Base-by-base conservation (phyloP, 1,140 invertebrate genomes). In the Dysdera silvatica region DNA sequence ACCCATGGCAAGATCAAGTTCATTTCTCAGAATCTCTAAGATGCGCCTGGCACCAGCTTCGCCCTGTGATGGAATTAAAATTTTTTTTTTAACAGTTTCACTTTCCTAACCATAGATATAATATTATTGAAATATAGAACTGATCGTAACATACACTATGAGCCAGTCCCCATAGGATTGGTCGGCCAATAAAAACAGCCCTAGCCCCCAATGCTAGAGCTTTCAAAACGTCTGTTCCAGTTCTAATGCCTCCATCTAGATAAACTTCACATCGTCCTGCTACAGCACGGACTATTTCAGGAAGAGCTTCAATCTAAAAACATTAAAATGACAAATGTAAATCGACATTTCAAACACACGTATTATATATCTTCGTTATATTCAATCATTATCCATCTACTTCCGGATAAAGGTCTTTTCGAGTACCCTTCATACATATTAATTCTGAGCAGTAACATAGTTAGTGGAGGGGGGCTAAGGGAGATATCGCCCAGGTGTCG, bases 221-320 rank as follows among this genome's bases (percentile, higher is more conserved):
- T 78, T 95, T 96, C 37, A 95, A 87, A 4, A 95, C 83, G 76
- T 96, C 91, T 32, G 86, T 87, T 14, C 92, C 93, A 71, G 84
- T 82, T 16, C 81, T 80, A 3, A 96, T 79, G 12, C 93, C 93
- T 4, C 93, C 91, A 74, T 96, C 94, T 62, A 96, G 71, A 76
- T 89, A 95, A 28, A 96, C 78, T 71, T 91, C 87, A 16, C 87
- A 76, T 71, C 83, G 81, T 77, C 80, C 67, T 4, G 94, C 87
- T 4, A 95, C 87, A 5, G 86, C 88, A 66, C 82, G 77, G 0
- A 85, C 83, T 47, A 97, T 83, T 79, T 91, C 89, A 0, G 87
- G 83, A 31, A 96, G 77, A 0, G 81, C 91, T 77, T 95, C 91
- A 68, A 95, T 90, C 85, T 91, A 79, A 73, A 60, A 29, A 57